Conservation (phyloP, 1,140 invertebrate genomes). For the Mylabris phalerata region DNA sequence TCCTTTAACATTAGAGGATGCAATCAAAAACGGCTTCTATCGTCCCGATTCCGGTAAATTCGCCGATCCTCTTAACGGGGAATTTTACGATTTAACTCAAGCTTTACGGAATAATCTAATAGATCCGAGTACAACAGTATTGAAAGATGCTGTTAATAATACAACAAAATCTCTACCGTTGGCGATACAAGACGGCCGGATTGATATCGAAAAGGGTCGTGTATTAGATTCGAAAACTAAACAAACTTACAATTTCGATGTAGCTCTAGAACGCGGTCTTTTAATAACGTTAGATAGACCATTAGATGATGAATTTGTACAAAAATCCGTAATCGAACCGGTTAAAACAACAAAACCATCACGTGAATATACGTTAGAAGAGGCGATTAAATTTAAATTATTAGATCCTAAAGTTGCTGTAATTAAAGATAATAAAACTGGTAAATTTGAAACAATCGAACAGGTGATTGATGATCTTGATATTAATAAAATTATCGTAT, state of each 20-base stretch:
- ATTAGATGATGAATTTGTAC: slow-evolving; percentile 44
- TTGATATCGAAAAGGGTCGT: slow-evolving; percentile 67
- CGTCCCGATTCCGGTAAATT: slow-evolving; percentile 71
- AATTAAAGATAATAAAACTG: slow-evolving; percentile 69
- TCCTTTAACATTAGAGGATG: slow-evolving; percentile 68
- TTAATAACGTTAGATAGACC: slow-evolving; percentile 67
- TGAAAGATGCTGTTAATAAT: slow-evolving; percentile 68
- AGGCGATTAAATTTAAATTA: slow-evolving; percentile 69
- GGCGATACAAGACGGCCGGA: slow-evolving; percentile 73
- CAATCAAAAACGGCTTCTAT: slow-evolving; percentile 69
- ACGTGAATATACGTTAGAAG: slow-evolving; percentile 67
- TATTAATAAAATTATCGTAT: slow-evolving; percentile 51
- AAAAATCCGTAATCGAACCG: slow-evolving; percentile 24
- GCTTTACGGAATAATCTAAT: slow-evolving; percentile 67
- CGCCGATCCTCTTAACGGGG: slow-evolving; percentile 64
- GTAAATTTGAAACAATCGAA: slow-evolving; percentile 63
- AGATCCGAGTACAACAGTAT: slow-evolving; percentile 65
- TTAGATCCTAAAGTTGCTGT: slow-evolving; percentile 69
- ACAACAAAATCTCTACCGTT: slow-evolving; percentile 63
- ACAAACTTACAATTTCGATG: slow-evolving; percentile 62
- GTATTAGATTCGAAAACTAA: slow-evolving; percentile 73
- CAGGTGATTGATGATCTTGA: slow-evolving; percentile 69
- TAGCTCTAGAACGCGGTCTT: slow-evolving; percentile 65
- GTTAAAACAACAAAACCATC: slow-evolving; percentile 44
- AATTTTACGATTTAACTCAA: slow-evolving; percentile 61